Conservation (phyloP, 2,113 vertebrate species). For the Dascyllus trimaculatus region DNA sequence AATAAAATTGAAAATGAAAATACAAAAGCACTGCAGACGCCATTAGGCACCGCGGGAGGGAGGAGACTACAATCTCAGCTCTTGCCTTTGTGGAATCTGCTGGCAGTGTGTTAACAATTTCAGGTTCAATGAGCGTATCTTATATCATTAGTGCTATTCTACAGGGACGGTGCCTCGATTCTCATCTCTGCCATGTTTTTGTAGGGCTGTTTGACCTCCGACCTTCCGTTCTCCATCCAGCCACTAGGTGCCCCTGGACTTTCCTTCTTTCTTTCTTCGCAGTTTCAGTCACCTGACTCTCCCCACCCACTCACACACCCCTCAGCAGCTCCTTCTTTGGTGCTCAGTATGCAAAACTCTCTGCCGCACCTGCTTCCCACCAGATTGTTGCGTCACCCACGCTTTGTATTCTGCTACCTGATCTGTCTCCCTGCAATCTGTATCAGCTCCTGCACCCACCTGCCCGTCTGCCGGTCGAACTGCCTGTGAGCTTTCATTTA, state of each 20-base stretch:
- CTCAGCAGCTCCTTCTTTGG: too few species aligned
- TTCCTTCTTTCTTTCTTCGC: neutral
- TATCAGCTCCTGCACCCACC: neutral
- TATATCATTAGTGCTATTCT: neutral
- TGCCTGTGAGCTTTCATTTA: neutral
- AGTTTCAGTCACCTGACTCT: neutral
- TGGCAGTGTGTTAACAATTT: neutral
- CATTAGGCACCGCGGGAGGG: slow-evolving; percentile 24
- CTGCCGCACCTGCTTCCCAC: neutral
- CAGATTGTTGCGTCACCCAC: neutral
- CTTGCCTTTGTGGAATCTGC: slow-evolving; percentile 28
- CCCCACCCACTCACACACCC: neutral
- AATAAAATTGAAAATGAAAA: slow-evolving; percentile 53
- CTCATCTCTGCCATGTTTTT: neutral
- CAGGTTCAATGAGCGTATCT: neutral
- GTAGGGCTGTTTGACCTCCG: slow-evolving; percentile 5
- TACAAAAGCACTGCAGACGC: slow-evolving; percentile 37
- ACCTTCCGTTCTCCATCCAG: slow-evolving; percentile 4
- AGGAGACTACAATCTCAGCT: neutral
- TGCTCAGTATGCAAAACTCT: neutral
- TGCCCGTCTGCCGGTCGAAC: neutral
- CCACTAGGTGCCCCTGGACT: slow-evolving; percentile 19
- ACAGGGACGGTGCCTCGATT: neutral
- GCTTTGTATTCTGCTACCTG: neutral
- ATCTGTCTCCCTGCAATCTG: neutral